Evolutionary conservation across 2,888 invertebrate genomes (phyloP), one percentile per base, ranked within the genome.

Genomic region (Azorinus chamasolen): DNA sequence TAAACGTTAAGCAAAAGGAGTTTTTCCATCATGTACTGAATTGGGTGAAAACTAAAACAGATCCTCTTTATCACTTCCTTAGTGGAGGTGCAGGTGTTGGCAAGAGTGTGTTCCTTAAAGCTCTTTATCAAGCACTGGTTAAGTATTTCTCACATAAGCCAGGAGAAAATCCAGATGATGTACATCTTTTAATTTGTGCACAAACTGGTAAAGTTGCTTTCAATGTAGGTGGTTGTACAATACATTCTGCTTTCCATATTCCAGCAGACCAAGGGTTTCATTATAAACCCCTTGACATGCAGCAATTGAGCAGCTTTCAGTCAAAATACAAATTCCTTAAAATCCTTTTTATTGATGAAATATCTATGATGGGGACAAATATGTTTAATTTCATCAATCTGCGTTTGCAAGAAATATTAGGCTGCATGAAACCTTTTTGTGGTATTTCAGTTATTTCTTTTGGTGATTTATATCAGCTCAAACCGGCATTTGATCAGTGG

Each of bases 11-110:
- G 37, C 79, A 79, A 62, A 61, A 46, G 43, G 48, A 57, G 20
- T 79, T 76, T 53, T 68, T 79, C 32, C 62, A 66, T 39, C 55
- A 79, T 62, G 64, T 72, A 10, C 24, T 83, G 18, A 39, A 58
- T 37, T 39, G 46, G 46, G 10, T 59, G 12, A 83, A 77, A 68
- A 80, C 76, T n/a, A 41, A 41, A 22, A 55, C 45, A 39, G 48
- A 27, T 14, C 79, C 76, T 24, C 46, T 80, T 25, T 74, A 73
- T 50, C 55, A 43, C n/a, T 83, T 83, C 53, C 45, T 83, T 12
- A 66, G 64, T 51, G 79, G 83, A 48, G 82, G 79, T 16, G 82
- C 73, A 37, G 82, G 76, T 48, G 79, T 82, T 55, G 79, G 79
- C 10, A 82, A 82, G 57, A 70, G 69, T 57, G 57, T 74, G 55